phyloP scores from a whole-genome alignment of 2,888 invertebrate species.

The Caenorhabditis parvicauda region DNA sequence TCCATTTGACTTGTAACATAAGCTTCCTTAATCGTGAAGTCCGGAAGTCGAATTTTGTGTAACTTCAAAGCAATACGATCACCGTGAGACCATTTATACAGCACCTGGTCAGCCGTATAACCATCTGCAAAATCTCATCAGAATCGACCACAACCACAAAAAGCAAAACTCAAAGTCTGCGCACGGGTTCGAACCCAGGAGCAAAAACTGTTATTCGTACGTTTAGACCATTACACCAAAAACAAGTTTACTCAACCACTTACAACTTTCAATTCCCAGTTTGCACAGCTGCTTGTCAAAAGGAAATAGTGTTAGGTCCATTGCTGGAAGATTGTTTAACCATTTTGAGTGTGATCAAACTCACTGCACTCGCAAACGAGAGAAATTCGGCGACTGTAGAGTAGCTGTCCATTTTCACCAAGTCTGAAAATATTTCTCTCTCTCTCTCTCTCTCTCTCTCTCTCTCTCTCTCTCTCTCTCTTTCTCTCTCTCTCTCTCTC shows the following conservation, averaged over 20 bases:
- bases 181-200: neutral
- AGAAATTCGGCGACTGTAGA: slow-evolving; percentile 54
- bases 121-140: slow-evolving; percentile 48
- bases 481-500: slow-evolving; percentile 6
- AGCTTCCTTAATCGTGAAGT: slow-evolving; percentile 57
- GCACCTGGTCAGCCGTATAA: slow-evolving; percentile 56
- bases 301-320: slow-evolving; percentile 54
- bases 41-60: slow-evolving; percentile 54
- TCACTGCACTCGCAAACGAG: slow-evolving; percentile 55
- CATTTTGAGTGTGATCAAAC: neutral
- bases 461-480: neutral
- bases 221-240: neutral
- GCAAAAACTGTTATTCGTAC: slow-evolving; percentile 2
- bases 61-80: slow-evolving; percentile 42
- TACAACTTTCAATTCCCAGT: slow-evolving; percentile 59
- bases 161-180: no score
- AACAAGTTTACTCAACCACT: slow-evolving; percentile 10
- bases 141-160: neutral
- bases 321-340: slow-evolving; percentile 23
- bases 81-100: slow-evolving; percentile 55
- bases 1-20: slow-evolving; percentile 58
- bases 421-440: slow-evolving; percentile 25
- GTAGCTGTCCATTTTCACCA: slow-evolving; percentile 43
- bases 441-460: neutral
- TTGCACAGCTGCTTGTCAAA: slow-evolving; percentile 61